Percentiles rank a stretch among this genome's conserved stretches.
phyloP scores from a whole-genome alignment of 2,797 vertebrate genomes.

The Coregonus ussuriensis region DNA sequence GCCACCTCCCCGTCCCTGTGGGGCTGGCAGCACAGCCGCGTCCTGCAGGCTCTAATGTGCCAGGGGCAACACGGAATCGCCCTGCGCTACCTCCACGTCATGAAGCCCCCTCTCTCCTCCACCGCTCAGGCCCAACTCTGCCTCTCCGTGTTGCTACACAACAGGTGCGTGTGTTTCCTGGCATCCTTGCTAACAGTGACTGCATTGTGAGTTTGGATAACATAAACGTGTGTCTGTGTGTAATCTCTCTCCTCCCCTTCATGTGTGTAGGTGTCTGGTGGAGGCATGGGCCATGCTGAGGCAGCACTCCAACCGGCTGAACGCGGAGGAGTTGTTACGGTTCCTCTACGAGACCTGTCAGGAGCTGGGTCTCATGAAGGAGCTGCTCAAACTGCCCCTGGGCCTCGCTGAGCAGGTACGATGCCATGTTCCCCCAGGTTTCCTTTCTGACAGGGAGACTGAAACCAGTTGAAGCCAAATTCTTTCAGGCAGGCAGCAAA shows the following conservation, averaged over 20 bases:
- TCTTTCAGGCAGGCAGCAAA: too few species aligned
- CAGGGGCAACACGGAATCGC: slow-evolving; percentile 85
- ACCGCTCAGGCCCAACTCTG: slow-evolving; percentile 82
- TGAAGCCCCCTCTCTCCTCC: slow-evolving; percentile 81
- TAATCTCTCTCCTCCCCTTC: background rate
- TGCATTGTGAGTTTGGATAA: background rate
- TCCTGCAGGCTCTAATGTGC: slow-evolving; percentile 90
- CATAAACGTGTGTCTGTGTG: background rate
- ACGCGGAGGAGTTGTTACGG: slow-evolving; percentile 81
- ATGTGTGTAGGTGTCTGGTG: slow-evolving; percentile 81
- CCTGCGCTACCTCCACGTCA: slow-evolving; percentile 86
- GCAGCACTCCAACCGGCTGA: slow-evolving; percentile 80
- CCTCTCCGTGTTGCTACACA: slow-evolving; percentile 88
- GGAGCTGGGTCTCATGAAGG: slow-evolving; percentile 89
- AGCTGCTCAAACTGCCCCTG: slow-evolving; percentile 91
- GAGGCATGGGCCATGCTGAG: slow-evolving; percentile 89
- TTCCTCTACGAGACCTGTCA: slow-evolving; percentile 89
- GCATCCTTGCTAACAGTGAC: background rate
- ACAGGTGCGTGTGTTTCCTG: slow-evolving; percentile 69
- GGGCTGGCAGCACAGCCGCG: slow-evolving; percentile 87
- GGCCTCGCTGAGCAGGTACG: slow-evolving; percentile 84
- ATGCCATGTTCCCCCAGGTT: background rate
- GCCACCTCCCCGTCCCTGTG: slow-evolving; percentile 81
- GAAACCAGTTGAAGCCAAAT: background rate
- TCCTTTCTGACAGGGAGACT: background rate